phyloP scores from a whole-genome alignment of 1,140 invertebrate species.

The Pogonognathellus flavescens region DNA sequence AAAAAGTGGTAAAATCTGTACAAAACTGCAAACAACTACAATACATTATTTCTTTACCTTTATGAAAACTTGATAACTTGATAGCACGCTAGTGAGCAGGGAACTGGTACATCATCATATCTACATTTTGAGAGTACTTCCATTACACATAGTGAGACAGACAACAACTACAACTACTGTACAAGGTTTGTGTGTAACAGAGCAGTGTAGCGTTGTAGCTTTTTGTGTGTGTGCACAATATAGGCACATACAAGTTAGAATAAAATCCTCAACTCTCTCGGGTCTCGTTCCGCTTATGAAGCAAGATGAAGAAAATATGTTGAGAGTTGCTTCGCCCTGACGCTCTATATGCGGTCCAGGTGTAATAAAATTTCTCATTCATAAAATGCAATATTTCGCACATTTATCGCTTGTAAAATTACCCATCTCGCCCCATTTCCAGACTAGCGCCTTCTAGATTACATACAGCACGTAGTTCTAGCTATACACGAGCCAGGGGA shows the following conservation, averaged over 20 bases:
- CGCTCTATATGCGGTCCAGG: conserved; percentile 41
- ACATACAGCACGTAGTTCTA: not conserved
- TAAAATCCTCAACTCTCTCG: conserved; percentile 53
- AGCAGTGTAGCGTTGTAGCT: too few relatives aligned
- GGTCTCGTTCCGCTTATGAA: conserved; percentile 62
- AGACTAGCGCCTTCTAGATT: conserved; percentile 34
- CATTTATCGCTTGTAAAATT: conserved; percentile 56
- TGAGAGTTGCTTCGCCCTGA: conserved; percentile 26
- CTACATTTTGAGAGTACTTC: too few relatives aligned
- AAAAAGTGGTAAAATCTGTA: too few relatives aligned
- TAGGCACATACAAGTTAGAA: not conserved
- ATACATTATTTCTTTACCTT: too few relatives aligned
- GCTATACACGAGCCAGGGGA: not conserved
- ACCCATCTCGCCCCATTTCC: conserved; percentile 32
- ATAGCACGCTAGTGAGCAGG: too few relatives aligned
- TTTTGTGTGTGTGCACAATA: too few relatives aligned
- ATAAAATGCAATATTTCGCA: conserved; percentile 58
- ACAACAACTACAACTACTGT: too few relatives aligned
- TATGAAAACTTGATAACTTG: too few relatives aligned
- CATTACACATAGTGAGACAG: too few relatives aligned
- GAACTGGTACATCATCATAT: too few relatives aligned
- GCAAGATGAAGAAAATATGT: conserved; percentile 63
- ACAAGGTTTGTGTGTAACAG: too few relatives aligned
- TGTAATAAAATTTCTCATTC: conserved; percentile 59
- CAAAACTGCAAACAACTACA: too few relatives aligned